Conservation (phyloP, 2,797 vertebrate species). For the Falco rusticolus region DNA sequence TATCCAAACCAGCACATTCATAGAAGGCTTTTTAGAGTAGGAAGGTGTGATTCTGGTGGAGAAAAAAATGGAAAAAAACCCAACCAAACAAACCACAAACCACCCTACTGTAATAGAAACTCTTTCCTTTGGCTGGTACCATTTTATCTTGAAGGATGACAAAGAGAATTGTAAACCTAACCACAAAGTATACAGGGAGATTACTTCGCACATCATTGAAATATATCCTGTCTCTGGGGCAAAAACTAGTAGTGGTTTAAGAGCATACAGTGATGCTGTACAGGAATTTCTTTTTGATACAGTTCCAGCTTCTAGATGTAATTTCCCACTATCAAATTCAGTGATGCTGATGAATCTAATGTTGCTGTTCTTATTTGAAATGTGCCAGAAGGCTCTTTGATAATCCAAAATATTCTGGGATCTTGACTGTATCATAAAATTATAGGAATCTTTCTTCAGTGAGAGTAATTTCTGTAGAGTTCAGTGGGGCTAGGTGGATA, state of each 20-base stretch:
- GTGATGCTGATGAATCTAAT: not conserved
- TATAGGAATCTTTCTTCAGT: not conserved
- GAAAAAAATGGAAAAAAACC: not conserved
- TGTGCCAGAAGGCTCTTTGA: conserved; percentile 9
- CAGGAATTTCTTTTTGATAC: conserved; percentile 18
- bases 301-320: not conserved
- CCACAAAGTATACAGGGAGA: not conserved
- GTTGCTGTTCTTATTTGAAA: conserved; percentile 14
- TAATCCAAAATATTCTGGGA: conserved; percentile 30
- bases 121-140: not conserved
- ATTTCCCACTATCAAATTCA: conserved; percentile 15
- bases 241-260: conserved; percentile 33
- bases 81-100: not conserved
- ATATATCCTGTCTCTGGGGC: conserved; percentile 47
- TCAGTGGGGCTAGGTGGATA: not conserved
- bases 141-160: conserved; percentile 13
- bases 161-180: conserved; percentile 1
- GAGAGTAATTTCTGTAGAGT: not conserved
- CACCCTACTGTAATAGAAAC: not conserved
- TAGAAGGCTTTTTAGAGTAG: not conserved
- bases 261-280: not conserved
- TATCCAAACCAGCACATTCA: not conserved
- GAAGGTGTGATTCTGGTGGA: not conserved
- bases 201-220: conserved; percentile 28
- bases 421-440: not conserved